Base-by-base conservation (phyloP, 2,797 vertebrate genomes). In the Anabas testudineus region DNA sequence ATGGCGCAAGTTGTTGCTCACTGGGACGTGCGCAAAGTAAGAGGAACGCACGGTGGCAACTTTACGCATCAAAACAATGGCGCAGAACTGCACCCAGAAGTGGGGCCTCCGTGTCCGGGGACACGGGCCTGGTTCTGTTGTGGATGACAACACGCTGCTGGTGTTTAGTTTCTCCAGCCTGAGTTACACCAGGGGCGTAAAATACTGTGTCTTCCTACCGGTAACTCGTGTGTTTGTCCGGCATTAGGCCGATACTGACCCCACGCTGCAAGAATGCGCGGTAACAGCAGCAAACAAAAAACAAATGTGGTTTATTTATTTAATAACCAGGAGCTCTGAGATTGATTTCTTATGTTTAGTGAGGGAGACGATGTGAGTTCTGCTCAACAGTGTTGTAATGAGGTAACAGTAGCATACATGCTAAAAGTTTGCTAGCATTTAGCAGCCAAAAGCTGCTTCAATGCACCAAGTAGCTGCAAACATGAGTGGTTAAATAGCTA, bases 71-170 rank as follows among this genome's bases (percentile, higher is more conserved):
- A 75, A 53, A 88, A 85, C 85, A 88, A 84, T 70, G 70, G 56
- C 64, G 67, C 48, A 22, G 28, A n/a, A 19, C n/a, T 47, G 69
- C 65, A 19, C 69, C 74, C 56, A 41, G 68, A 37, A 73, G 61
- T 36, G 82, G 82, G 90, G 89, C 90, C 88, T 70, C 85, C 24
- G 39, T 16, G 74, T 63, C 19, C 71, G 76, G 76, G 76, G 74
- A 81, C 71, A 7, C 0, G 78, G 86, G 82, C 76, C 82, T 79
- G 85, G 61, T 34, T 75, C 19, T 69, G 86, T 59, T 68, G 74
- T 67, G 76, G 82, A 48, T 86, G 88, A 87, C 83, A 87, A 62
- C 80, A 48, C 63, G 83, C 77, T 73, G 70, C 52, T 58, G 10
- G 62, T 74, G 83, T 82, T 85, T 56, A 80, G 56, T 67, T 56